These are phyloP conservation scores for Mionectes macconnelli DNA, from an alignment of 2,113 vertebrate species.

Conservation along the genomic window DNA sequence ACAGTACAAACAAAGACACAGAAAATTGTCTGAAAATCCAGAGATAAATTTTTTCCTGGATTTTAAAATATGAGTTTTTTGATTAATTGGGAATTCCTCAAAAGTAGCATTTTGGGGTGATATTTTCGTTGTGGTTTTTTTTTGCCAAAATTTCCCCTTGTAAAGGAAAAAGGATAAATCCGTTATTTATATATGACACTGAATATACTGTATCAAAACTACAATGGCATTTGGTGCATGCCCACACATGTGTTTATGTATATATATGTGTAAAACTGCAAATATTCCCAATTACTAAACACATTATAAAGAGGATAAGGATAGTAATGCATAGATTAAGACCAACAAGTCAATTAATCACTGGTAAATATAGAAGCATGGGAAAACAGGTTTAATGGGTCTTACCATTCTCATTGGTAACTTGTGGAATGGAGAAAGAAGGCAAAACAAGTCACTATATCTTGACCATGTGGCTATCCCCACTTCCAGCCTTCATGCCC, in stretches of 20 bases:
- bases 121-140: not conserved
- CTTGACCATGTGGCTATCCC: not conserved
- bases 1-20: not conserved
- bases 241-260: not conserved
- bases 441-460: not conserved
- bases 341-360: not conserved
- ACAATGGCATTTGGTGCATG: not conserved
- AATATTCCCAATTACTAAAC: not conserved
- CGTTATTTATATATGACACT: not conserved
- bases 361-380: not conserved
- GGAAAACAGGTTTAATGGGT: not conserved
- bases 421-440: not conserved
- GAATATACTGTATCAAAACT: not conserved
- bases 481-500: not conserved
- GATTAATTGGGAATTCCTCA: not conserved
- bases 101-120: not conserved
- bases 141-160: not conserved
- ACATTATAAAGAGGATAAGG: not conserved
- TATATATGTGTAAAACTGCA: not conserved
- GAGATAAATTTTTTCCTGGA: not conserved
- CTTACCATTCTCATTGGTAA: not conserved
- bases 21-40: not conserved
- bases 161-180: not conserved
- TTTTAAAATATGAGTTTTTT: not conserved
- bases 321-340: not conserved